Conservation (phyloP, 1,140 invertebrate species). For the Leptinotarsa lineolata region DNA sequence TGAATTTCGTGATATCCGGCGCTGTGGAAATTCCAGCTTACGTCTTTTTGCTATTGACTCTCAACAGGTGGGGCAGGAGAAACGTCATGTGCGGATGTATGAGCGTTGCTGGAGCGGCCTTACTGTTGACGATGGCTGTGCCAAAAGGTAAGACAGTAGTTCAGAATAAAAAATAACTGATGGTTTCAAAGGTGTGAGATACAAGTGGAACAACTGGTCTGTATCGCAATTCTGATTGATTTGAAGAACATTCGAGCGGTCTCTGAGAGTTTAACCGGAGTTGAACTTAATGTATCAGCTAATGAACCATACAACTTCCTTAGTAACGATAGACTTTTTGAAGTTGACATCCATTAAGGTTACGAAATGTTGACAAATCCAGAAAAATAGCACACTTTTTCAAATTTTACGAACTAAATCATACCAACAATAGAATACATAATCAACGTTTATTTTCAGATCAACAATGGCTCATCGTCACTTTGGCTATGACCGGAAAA, state of each 20-base stretch:
- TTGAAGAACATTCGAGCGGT: too few relatives aligned
- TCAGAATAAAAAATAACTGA: too few relatives aligned
- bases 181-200: neutral
- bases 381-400: too few relatives aligned
- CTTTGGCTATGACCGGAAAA: constrained; percentile 80
- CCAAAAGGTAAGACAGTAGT: constrained; percentile 58
- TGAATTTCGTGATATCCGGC: constrained; percentile 78
- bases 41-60: constrained; percentile 68
- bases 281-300: too few relatives aligned
- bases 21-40: constrained; percentile 80
- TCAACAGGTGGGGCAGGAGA: constrained; percentile 75
- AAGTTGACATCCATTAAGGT: too few relatives aligned
- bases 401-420: too few relatives aligned
- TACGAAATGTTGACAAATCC: constrained; percentile 11
- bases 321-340: too few relatives aligned
- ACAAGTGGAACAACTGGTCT: too few relatives aligned
- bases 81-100: constrained; percentile 71
- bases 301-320: too few relatives aligned
- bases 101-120: constrained; percentile 67
- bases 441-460: constrained; percentile 55
- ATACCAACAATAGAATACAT: too few relatives aligned
- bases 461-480: constrained; percentile 64
- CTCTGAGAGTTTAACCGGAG: too few relatives aligned
- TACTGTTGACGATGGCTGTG: constrained; percentile 65
- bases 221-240: too few relatives aligned